Base-by-base conservation (phyloP, 2,888 invertebrate genomes). In the Timema podura region DNA sequence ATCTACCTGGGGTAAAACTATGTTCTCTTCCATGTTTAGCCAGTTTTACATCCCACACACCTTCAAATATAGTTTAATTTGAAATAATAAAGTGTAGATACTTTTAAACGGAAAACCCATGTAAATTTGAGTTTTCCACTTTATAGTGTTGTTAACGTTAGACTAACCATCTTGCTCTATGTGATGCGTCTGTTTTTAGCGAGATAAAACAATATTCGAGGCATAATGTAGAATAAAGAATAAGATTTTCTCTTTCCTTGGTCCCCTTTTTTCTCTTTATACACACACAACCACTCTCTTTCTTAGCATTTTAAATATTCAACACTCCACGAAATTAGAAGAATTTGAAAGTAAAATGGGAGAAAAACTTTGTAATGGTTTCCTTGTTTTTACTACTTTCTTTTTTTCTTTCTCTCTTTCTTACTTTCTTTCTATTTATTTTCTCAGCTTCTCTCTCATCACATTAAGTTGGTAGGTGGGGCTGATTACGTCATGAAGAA, bases 341-440 rank as follows among this genome's bases (percentile, higher is more conserved):
- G 65, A 65, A 69, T 69, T 69, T 69, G 69, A 69, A 69, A 69
- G 69, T 69, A 69, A 69, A 69, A 69, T 69, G 65, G 69, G 69
- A 65, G 69, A 69, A 65, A 66, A 69, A 65, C 65, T 69, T 64
- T 69, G 69, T 69, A 69, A 69, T 69, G 69, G 69, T 69, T 69
- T 61, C 44, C 61, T 61, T 45, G 61, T 44, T 61, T 61, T 30
- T 30, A 10, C 61, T 61, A 30, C 44, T 61, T 44, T 61, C 61
- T 61, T 45, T 45, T 61, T 61, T 30, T 30, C 30, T 30, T 30
- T 30, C 3, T 30, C 30, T 30, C 30, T 30, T 65, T 59, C 69
- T 59, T 69, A 66, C 54, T 59, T 69, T 69, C 57, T 69, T 68
- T 64, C 15, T 65, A 69, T 57, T 61, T 30, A 11, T 61, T 61